A percentile compares a stretch with the other conserved stretches of the same genome.
phyloP scores from a whole-genome alignment of 2,797 vertebrate genomes.

The Phylloscopus collybita region DNA sequence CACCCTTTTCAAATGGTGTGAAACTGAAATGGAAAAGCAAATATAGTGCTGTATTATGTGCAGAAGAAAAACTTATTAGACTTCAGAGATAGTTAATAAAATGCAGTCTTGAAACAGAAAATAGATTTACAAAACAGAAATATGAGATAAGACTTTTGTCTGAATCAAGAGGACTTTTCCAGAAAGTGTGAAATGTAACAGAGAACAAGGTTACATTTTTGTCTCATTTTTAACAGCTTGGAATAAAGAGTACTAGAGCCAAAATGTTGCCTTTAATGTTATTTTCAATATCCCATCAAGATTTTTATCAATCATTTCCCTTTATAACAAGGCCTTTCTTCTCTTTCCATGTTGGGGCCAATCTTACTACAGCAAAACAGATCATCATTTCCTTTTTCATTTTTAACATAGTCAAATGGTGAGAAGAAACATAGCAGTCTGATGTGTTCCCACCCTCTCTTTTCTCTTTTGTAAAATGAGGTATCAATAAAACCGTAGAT shows the following conservation, averaged over 20 bases:
- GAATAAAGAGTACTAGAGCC: not conserved
- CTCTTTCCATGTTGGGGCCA: not conserved
- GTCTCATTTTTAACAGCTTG: not conserved
- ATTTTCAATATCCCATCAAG: slow-evolving; percentile 5
- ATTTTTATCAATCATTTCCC: slow-evolving; percentile 33
- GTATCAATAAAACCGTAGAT: slow-evolving; percentile 1
- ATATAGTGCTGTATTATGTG: not conserved
- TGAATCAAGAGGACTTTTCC: not conserved
- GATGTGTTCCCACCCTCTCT: not conserved
- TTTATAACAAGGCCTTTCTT: slow-evolving; percentile 17
- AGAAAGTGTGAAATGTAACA: slow-evolving; percentile 9
- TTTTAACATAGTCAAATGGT: not conserved
- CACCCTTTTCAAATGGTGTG: not conserved
- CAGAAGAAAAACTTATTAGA: not conserved
- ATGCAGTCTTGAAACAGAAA: not conserved
- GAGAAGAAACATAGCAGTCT: not conserved
- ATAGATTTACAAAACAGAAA: not conserved
- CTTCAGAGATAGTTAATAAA: not conserved
- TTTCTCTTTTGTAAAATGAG: not conserved
- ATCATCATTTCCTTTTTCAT: slow-evolving; percentile 3
- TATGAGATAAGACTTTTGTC: not conserved
- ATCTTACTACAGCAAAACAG: not conserved
- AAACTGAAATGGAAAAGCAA: not conserved
- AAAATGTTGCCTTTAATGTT: slow-evolving; percentile 37
- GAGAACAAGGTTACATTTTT: not conserved